A percentile compares a stretch with the other conserved stretches of the same genome.
Conservation (phyloP, 2,888 invertebrate genomes). For the Athrips mouffetella region DNA sequence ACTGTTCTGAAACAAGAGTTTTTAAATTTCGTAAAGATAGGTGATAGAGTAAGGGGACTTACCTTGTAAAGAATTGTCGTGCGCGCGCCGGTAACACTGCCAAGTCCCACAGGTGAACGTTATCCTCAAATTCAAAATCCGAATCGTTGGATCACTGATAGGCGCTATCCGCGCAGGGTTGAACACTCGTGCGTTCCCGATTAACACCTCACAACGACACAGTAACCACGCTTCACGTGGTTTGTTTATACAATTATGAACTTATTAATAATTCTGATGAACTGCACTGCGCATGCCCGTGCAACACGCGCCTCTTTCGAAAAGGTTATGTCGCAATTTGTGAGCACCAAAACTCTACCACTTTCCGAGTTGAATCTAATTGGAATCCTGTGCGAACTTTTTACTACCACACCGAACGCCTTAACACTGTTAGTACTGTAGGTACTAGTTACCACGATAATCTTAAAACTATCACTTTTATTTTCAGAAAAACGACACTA, state of each 20-base stretch:
- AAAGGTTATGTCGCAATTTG: conserved; percentile 71
- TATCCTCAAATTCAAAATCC: conserved; percentile 55
- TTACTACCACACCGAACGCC: conserved; percentile 35
- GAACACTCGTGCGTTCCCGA: conserved; percentile 49
- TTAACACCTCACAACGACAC: conserved; percentile 54
- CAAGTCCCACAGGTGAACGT: conserved; percentile 75
- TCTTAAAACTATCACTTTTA: conserved; percentile 42
- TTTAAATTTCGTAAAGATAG: too few relatives aligned
- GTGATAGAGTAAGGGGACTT: too few relatives aligned
- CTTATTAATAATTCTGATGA: conserved; percentile 65
- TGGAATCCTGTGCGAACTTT: conserved; percentile 52
- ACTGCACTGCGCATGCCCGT: conserved; percentile 70
- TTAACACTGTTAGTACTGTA: conserved; percentile 29
- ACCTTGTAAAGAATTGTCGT: conserved; percentile 67
- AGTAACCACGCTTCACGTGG: conserved; percentile 47
- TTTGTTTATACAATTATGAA: conserved; percentile 74
- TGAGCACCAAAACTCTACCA: conserved; percentile 49
- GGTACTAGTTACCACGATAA: conserved; percentile 51
- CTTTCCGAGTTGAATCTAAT: conserved; percentile 59
- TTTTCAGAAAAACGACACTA: conserved; percentile 46
- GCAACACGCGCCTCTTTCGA: conserved; percentile 68
- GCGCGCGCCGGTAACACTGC: conserved; percentile 75
- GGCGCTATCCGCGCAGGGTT: conserved; percentile 28
- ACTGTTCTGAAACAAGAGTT: too few relatives aligned
- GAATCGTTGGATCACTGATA: conserved; percentile 34